phyloP scores from a whole-genome alignment of 1,140 invertebrate genomes.

The Lordiphosa clarofinis region DNA sequence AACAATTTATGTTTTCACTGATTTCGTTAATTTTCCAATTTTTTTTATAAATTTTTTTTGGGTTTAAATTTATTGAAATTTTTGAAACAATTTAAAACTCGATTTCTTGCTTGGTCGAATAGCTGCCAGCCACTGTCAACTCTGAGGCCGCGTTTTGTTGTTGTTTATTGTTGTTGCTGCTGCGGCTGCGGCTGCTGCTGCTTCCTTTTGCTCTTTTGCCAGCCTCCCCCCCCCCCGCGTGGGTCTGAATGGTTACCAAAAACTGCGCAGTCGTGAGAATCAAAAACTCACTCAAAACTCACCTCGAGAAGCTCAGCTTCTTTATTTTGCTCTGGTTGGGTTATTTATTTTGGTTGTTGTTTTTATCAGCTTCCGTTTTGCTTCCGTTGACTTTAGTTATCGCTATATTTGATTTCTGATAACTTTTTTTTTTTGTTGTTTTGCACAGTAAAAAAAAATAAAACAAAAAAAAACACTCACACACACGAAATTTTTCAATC shows the following conservation, averaged over 20 bases:
- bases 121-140: too few species aligned
- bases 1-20: conserved; percentile 7
- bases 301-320: conserved; percentile 25
- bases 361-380: conserved; percentile 42
- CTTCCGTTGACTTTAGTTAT: conserved; percentile 26
- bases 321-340: background rate
- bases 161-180: conserved; percentile 14
- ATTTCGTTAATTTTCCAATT: conserved; percentile 1
- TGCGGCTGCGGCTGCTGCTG: conserved; percentile 21
- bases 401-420: conserved; percentile 41
- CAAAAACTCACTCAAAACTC: conserved; percentile 30
- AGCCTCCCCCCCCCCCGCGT: conserved; percentile 8
- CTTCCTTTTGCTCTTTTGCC: conserved; percentile 38
- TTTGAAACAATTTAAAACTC: conserved; percentile 1
- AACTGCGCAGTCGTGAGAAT: conserved; percentile 36
- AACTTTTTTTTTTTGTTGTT: conserved; percentile 31
- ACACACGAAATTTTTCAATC: conserved; percentile 36
- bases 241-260: background rate
- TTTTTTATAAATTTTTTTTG: conserved; percentile 31
- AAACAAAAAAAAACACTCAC: conserved; percentile 17
- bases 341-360: conserved; percentile 10
- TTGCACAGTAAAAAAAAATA: conserved; percentile 36
- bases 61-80: conserved; percentile 1
- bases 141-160: background rate
- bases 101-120: too few species aligned